phyloP scores from a whole-genome alignment of 2,888 invertebrate genomes.

The Agonopterix alstromeriana region DNA sequence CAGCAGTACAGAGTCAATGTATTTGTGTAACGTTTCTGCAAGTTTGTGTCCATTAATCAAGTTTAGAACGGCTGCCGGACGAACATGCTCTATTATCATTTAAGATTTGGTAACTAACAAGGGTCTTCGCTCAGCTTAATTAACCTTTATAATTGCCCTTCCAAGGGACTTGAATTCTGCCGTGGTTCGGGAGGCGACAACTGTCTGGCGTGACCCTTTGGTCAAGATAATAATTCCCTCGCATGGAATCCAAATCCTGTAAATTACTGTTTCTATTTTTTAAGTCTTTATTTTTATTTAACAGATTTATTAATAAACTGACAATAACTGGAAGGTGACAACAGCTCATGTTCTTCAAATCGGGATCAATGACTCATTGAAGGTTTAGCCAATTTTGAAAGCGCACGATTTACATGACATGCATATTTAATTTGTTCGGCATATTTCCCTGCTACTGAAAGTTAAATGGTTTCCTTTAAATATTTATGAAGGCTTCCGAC shows the following conservation, averaged over 20 bases:
- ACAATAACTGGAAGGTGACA: no score
- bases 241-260: no score
- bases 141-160: constrained; percentile 43
- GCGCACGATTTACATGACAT: constrained; percentile 30
- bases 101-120: constrained; percentile 36
- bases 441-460: constrained; percentile 40
- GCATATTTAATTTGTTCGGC: constrained; percentile 34
- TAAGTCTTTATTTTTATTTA: no score
- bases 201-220: no score
- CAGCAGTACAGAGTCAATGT: constrained; percentile 2
- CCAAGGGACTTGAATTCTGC: constrained; percentile 14
- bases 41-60: constrained; percentile 22
- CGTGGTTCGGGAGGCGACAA: not conserved
- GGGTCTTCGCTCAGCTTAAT: constrained; percentile 38
- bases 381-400: no score
- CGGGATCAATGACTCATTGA: no score
- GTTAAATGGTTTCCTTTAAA: constrained; percentile 58
- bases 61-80: constrained; percentile 21
- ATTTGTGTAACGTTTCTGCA: constrained; percentile 13
- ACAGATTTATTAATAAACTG: no score
- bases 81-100: constrained; percentile 32
- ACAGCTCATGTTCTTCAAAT: no score
- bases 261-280: no score
- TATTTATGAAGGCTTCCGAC: constrained; percentile 57
- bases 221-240: no score